A percentile compares a stretch with the other conserved stretches of the same genome.
phyloP scores from a whole-genome alignment of 2,888 invertebrate species.

The Eledona agricola region DNA sequence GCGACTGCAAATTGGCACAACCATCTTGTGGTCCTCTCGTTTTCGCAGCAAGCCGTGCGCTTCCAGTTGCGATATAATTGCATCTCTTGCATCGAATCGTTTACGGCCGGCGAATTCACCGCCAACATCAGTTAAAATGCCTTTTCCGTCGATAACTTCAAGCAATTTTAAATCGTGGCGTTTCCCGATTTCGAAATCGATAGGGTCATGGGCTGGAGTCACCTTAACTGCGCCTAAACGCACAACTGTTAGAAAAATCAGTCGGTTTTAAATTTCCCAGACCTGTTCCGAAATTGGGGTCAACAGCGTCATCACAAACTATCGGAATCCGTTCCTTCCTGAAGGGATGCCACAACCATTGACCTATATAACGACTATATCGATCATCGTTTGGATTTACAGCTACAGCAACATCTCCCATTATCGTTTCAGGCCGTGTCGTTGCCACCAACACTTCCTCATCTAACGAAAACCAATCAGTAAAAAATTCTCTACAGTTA shows the following conservation, averaged over 20 bases:
- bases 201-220: slow-evolving; percentile 96
- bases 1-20: slow-evolving; percentile 93
- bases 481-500: slow-evolving; percentile 4
- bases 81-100: slow-evolving; percentile 88
- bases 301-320: slow-evolving; percentile 93
- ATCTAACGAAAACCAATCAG: slow-evolving; percentile 54
- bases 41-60: slow-evolving; percentile 67
- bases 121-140: slow-evolving; percentile 82
- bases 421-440: slow-evolving; percentile 97
- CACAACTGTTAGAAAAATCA: too few species aligned
- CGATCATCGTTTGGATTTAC: slow-evolving; percentile 92
- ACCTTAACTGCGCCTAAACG: slow-evolving; percentile 99
- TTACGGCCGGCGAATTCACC: slow-evolving; percentile 83
- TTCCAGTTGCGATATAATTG: slow-evolving; percentile 80
- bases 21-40: slow-evolving; percentile 89
- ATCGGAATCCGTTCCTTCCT: slow-evolving; percentile 83
- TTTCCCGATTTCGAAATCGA: slow-evolving; percentile 95
- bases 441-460: slow-evolving; percentile 95
- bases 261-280: slow-evolving; percentile 44
- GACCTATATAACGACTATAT: slow-evolving; percentile 79
- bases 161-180: slow-evolving; percentile 87
- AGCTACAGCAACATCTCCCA: slow-evolving; percentile 97
- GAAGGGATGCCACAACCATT: slow-evolving; percentile 88
- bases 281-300: slow-evolving; percentile 95
- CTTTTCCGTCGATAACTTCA: slow-evolving; percentile 91